phyloP scores from a whole-genome alignment of 2,113 vertebrate genomes.

The Poicephalus gulielmi region DNA sequence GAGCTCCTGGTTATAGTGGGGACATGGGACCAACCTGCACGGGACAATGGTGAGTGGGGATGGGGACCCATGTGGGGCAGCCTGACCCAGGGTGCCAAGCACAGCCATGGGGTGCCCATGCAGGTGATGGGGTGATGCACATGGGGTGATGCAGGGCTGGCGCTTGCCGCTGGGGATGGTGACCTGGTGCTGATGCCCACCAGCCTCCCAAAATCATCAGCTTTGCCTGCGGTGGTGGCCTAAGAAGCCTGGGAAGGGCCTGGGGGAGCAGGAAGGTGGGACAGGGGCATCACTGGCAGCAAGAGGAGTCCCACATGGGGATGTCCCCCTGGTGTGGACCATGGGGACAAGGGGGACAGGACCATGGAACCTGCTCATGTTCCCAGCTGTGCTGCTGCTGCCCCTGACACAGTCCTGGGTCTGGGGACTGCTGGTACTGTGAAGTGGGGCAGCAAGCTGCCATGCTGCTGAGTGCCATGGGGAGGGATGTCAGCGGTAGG shows the following conservation, averaged over 20 bases:
- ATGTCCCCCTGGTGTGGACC: rapidly evolving
- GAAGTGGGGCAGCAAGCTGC: background rate
- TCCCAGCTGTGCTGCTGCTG: background rate
- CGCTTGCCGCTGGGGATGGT: background rate
- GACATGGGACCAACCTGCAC: rapidly evolving
- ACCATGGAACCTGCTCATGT: rapidly evolving
- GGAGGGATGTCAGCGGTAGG: background rate
- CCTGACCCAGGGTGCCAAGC: background rate
- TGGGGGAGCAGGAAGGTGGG: background rate
- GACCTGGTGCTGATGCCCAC: too few species aligned
- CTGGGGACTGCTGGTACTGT: background rate
- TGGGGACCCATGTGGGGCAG: rapidly evolving
- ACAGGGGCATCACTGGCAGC: background rate
- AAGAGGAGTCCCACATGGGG: background rate
- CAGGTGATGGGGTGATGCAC: background rate
- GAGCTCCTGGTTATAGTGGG: background rate
- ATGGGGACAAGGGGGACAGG: background rate
- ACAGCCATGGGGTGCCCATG: rapidly evolving
- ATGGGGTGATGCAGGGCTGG: background rate
- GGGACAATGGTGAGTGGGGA: rapidly evolving
- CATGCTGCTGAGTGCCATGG: background rate
- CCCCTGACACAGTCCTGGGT: background rate
- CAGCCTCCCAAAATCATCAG: background rate
- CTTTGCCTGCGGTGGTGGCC: rapidly evolving
- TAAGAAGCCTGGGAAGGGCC: rapidly evolving